These are phyloP conservation scores for Sipha flava DNA, from an alignment of 1,140 invertebrate genomes.

Conservation along the genomic window DNA sequence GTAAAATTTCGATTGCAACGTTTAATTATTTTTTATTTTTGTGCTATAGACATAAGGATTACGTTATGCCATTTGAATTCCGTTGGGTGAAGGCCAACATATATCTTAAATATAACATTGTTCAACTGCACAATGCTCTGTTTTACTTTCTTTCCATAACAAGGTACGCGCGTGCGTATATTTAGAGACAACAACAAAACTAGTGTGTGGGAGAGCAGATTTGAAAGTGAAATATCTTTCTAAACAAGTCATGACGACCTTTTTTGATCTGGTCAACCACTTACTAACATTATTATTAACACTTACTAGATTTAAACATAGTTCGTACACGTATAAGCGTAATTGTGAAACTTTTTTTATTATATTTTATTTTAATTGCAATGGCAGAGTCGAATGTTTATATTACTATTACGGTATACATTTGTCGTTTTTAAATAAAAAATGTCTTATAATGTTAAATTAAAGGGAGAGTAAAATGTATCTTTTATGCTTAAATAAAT, in stretches of 20 bases:
- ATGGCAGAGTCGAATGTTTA: too few relatives aligned
- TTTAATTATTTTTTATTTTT: neutral
- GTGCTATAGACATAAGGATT: neutral
- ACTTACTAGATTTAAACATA: neutral
- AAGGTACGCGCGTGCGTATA: neutral
- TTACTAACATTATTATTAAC: neutral
- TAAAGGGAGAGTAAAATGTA: too few relatives aligned
- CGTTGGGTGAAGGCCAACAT: neutral
- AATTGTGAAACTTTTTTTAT: too few relatives aligned
- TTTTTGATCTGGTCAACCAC: neutral
- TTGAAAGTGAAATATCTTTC: constrained; percentile 25
- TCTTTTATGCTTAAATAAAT: too few relatives aligned
- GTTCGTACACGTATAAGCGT: neutral
- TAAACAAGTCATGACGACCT: neutral
- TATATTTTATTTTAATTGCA: too few relatives aligned
- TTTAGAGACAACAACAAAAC: neutral
- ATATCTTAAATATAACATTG: neutral
- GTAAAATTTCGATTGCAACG: neutral
- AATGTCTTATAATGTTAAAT: too few relatives aligned
- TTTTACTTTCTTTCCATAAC: constrained; percentile 25
- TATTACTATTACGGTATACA: too few relatives aligned
- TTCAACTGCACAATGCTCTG: neutral
- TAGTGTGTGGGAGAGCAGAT: neutral
- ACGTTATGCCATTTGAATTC: neutral
- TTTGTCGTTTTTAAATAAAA: too few relatives aligned